Conservation (phyloP, 1,140 invertebrate genomes). For the Tetragonula clypearis region DNA sequence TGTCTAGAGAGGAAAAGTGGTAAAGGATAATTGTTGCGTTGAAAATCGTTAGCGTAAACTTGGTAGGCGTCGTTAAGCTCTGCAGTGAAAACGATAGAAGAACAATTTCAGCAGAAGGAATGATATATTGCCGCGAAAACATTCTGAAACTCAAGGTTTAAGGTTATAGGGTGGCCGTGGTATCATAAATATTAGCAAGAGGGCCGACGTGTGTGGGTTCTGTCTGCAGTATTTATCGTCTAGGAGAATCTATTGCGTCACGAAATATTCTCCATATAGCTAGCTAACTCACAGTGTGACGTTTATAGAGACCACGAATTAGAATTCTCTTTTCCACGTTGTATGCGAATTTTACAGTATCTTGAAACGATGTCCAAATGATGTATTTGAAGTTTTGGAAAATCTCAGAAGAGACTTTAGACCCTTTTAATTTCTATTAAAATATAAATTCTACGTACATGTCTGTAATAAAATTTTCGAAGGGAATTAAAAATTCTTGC, state of each 20-base stretch:
- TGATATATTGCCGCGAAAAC: not conserved
- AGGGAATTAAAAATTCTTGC: not conserved
- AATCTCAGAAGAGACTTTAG: not conserved
- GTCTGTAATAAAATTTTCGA: not conserved
- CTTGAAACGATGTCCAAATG: not conserved
- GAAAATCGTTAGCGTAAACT: not conserved
- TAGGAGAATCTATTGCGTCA: slow-evolving; percentile 13
- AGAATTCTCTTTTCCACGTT: not conserved
- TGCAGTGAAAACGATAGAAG: not conserved
- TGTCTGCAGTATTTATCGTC: not conserved
- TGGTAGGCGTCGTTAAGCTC: not conserved
- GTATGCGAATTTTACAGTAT: not conserved
- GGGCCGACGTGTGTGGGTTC: not conserved
- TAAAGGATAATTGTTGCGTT: not conserved
- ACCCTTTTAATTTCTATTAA: not conserved
- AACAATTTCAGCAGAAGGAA: not conserved
- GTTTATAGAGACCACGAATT: slow-evolving; percentile 2
- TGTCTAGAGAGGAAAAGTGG: not conserved
- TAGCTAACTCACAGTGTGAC: not conserved
- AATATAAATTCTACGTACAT: not conserved
- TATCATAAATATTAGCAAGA: slow-evolving; percentile 18
- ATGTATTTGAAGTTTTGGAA: not conserved
- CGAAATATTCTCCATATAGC: not conserved
- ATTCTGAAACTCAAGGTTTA: not conserved
- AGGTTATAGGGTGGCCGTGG: not conserved